A percentile compares a stretch with the other conserved stretches of the same genome.
These are phyloP conservation scores for Tapirus indicus DNA, from an alignment of 2,797 vertebrate genomes.

Conservation along the genomic window DNA sequence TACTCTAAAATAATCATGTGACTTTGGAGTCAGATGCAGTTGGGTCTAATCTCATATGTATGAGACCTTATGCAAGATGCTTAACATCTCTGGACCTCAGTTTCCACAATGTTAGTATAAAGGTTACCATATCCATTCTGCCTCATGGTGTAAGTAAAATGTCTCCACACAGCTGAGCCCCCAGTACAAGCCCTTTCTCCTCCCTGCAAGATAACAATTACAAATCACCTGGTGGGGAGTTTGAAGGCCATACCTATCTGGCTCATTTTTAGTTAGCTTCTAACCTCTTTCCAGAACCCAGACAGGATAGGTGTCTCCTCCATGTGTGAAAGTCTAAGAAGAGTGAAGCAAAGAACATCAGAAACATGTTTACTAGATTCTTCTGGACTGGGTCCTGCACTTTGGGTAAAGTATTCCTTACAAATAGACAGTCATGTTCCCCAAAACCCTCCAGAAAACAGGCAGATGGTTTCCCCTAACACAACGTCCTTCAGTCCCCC, in stretches of 20 bases:
- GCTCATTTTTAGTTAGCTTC: neutral
- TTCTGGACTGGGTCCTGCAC: neutral
- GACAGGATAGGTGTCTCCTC: neutral
- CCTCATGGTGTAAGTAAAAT: neutral
- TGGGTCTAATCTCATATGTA: neutral
- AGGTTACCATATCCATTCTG: neutral
- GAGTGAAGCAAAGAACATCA: neutral
- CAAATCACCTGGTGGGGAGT: neutral
- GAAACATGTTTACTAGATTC: neutral
- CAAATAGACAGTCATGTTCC: neutral
- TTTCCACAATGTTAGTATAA: neutral
- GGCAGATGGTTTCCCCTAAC: neutral
- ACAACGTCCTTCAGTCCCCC: neutral
- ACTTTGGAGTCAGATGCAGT: neutral
- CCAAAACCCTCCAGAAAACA: neutral
- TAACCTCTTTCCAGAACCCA: neutral
- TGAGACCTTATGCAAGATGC: neutral
- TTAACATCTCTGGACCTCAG: neutral
- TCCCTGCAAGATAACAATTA: neutral
- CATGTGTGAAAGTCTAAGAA: neutral
- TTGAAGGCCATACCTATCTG: neutral
- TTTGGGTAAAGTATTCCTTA: neutral
- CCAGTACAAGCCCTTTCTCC: neutral
- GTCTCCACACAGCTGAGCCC: neutral
- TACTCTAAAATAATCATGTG: neutral